Evolutionary conservation across 2,888 invertebrate genomes (phyloP).

Genomic region (Argynnis bischoffii): DNA sequence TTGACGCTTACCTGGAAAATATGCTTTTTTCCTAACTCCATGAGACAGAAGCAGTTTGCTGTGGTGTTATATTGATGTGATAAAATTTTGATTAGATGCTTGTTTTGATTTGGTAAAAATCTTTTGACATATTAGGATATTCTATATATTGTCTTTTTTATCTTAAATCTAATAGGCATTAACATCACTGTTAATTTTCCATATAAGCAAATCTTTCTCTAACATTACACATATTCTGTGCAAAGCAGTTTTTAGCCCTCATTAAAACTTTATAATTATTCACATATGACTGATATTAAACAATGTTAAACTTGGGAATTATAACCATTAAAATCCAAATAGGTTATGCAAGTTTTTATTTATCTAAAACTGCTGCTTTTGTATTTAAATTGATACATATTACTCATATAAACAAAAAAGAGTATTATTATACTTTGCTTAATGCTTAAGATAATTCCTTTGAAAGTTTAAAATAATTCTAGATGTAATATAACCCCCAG

Average conservation of each 20-base stretch:
- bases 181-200: neutral
- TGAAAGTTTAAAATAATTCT: constrained; percentile 1
- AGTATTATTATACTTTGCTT: neutral
- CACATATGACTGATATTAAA: constrained; percentile 13
- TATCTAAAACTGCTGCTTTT: constrained; percentile 2
- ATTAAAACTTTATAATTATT: neutral
- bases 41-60: neutral
- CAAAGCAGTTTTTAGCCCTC: constrained; percentile 14
- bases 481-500: constrained; percentile 16
- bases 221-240: neutral
- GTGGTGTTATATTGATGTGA: neutral
- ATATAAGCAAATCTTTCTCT: constrained; percentile 4
- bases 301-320: neutral
- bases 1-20: neutral
- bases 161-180: neutral
- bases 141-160: neutral
- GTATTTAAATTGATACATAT: neutral
- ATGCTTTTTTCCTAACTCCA: neutral
- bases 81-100: neutral
- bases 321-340: neutral
- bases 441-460: constrained; percentile 1
- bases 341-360: constrained; percentile 1
- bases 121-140: neutral
- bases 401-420: too few species aligned
- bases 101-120: neutral